Percentiles rank a stretch among this genome's conserved stretches.
These are phyloP conservation scores for Philaethria dido DNA, from an alignment of 2,888 invertebrate species.

Conservation along the genomic window DNA sequence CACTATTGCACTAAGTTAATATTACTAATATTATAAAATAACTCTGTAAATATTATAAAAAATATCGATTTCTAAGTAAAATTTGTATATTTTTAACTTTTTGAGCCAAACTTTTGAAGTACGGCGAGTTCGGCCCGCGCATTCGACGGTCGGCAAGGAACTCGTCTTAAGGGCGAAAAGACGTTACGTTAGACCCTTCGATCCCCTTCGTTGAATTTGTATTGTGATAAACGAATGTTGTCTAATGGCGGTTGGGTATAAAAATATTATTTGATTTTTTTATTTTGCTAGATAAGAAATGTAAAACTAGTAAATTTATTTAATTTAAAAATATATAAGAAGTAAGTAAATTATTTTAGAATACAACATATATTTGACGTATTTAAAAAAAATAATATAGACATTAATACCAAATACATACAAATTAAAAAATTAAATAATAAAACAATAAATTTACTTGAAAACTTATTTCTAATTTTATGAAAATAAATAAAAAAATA, in stretches of 20 bases:
- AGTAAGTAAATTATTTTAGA: too few species aligned
- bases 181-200: conserved; percentile 77
- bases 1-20: conserved; percentile 52
- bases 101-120: conserved; percentile 61
- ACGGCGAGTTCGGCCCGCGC: conserved; percentile 66
- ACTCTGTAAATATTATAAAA: not conserved
- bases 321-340: too few species aligned
- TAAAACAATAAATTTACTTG: too few species aligned
- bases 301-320: too few species aligned
- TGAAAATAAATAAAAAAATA: not conserved
- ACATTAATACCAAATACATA: not conserved
- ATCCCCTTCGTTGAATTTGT: conserved; percentile 69
- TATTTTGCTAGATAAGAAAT: not conserved
- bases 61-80: not conserved
- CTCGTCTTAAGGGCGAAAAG: conserved; percentile 78
- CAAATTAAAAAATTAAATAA: not conserved
- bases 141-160: conserved; percentile 75
- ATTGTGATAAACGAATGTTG: conserved; percentile 64
- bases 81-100: conserved; percentile 1
- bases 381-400: not conserved
- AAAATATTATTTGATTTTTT: not conserved
- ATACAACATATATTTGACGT: too few species aligned
- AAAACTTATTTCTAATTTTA: not conserved
- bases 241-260: conserved; percentile 56
- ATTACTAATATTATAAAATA: not conserved